A percentile compares a stretch with the other conserved stretches of the same genome.
phyloP scores from a whole-genome alignment of 2,888 invertebrate genomes.

The Trissonchulus sp. region DNA sequence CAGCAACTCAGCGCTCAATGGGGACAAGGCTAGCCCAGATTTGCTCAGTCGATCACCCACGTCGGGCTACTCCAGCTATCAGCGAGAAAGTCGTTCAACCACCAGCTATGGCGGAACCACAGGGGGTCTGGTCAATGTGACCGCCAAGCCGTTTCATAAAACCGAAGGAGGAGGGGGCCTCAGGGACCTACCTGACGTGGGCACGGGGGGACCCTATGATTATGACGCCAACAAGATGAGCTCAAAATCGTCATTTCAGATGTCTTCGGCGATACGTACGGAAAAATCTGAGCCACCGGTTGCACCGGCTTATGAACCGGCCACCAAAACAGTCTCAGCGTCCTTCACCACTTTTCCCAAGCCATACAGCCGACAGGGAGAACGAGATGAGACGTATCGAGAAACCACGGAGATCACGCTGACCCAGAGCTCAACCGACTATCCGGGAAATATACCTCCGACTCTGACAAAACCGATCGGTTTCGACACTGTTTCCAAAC shows the following conservation, averaged over 20 bases:
- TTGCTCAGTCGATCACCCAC: not conserved
- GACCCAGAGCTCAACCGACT: not conserved
- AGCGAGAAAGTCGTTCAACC: constrained; percentile 35
- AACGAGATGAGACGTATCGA: not conserved
- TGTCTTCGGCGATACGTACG: not conserved
- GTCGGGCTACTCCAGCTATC: constrained; percentile 23
- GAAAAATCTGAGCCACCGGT: no score
- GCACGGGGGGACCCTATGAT: constrained; percentile 30
- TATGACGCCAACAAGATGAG: constrained; percentile 29
- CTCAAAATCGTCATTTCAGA: not conserved
- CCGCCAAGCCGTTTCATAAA: not conserved
- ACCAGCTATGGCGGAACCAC: constrained; percentile 38
- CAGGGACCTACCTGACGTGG: no score
- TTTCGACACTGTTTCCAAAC: no score
- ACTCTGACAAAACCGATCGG: no score
- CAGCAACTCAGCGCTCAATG: not conserved
- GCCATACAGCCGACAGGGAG: not conserved
- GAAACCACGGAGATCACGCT: not conserved
- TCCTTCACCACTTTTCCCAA: not conserved
- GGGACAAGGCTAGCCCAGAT: not conserved
- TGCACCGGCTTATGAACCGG: not conserved
- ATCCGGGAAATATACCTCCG: not conserved
- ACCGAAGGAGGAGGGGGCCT: not conserved
- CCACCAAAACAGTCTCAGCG: not conserved
- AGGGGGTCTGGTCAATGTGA: constrained; percentile 24